These are phyloP conservation scores for Machimus atricapillus DNA, from an alignment of 2,888 invertebrate genomes.

Conservation along the genomic window DNA sequence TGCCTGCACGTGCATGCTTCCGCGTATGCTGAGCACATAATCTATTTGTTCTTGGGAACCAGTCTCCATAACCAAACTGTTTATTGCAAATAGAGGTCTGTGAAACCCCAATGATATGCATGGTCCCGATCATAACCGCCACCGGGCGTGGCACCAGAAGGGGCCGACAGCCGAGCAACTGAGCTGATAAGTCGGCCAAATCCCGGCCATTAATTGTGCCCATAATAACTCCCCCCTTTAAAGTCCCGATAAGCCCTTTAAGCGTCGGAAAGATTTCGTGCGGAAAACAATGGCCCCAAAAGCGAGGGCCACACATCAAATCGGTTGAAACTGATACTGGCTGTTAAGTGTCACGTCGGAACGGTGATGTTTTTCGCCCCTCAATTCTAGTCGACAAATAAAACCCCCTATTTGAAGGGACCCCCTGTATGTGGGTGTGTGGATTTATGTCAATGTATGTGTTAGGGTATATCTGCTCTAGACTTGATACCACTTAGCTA, in stretches of 20 bases:
- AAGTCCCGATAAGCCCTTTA: not conserved
- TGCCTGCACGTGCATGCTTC: not conserved
- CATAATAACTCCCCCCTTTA: not conserved
- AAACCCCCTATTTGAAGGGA: not conserved
- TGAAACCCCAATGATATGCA: not conserved
- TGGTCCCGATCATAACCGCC: not conserved
- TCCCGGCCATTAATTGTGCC: not conserved
- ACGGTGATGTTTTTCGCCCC: not conserved
- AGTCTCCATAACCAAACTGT: not conserved
- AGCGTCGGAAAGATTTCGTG: constrained; percentile 12
- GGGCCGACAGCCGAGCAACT: not conserved
- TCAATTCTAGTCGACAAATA: constrained; percentile 15
- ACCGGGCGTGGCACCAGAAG: not conserved
- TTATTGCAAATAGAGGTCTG: not conserved
- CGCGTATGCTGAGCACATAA: not conserved
- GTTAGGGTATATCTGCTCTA: not conserved
- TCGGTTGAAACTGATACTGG: constrained; percentile 17
- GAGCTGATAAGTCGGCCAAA: not conserved
- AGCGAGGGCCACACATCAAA: constrained; percentile 8
- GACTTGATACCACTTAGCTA: constrained; percentile 24
- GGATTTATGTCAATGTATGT: not conserved
- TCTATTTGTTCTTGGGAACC: not conserved
- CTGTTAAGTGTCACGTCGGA: constrained; percentile 25
- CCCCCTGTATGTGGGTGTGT: not conserved
- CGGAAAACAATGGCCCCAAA: constrained; percentile 15